Evolutionary conservation across 2,888 invertebrate species (phyloP).

Genomic region (Eristalis tenax): DNA sequence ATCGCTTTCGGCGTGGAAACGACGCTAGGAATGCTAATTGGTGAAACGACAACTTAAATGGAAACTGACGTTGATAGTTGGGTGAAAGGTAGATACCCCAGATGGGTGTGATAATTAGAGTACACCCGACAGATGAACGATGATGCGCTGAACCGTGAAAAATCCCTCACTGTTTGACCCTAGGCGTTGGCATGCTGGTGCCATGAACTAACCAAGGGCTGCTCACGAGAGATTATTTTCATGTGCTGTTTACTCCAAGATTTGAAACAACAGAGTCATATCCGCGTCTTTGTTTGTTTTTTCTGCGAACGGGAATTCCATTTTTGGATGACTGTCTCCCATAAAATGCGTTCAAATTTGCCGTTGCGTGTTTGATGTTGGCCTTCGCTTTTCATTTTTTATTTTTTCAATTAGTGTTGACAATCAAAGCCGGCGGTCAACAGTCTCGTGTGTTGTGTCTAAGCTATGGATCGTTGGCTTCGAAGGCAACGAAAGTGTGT

Average conservation of each 20-base stretch:
- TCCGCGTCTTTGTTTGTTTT: neutral
- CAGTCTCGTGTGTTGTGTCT: too few species aligned
- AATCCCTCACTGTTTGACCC: neutral
- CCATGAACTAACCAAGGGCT: neutral
- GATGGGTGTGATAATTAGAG: neutral
- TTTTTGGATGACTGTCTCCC: neutral
- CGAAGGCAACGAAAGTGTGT: too few species aligned
- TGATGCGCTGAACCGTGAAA: neutral
- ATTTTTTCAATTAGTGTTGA: too few species aligned
- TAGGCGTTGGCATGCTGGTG: neutral
- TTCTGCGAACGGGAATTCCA: neutral
- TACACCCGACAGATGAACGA: neutral
- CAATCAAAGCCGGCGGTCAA: too few species aligned
- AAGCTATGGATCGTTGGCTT: too few species aligned
- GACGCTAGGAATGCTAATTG: neutral
- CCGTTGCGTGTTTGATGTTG: neutral
- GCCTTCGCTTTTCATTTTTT: neutral
- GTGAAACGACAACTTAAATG: neutral
- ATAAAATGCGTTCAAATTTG: neutral
- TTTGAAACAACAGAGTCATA: neutral
- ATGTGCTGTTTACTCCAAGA: neutral
- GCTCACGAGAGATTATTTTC: neutral
- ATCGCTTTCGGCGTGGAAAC: neutral
- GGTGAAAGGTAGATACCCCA: neutral
- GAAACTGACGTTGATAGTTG: neutral